These are phyloP conservation scores for Hofmannophila pseudospretella DNA, from an alignment of 2,888 invertebrate species.

Conservation along the genomic window DNA sequence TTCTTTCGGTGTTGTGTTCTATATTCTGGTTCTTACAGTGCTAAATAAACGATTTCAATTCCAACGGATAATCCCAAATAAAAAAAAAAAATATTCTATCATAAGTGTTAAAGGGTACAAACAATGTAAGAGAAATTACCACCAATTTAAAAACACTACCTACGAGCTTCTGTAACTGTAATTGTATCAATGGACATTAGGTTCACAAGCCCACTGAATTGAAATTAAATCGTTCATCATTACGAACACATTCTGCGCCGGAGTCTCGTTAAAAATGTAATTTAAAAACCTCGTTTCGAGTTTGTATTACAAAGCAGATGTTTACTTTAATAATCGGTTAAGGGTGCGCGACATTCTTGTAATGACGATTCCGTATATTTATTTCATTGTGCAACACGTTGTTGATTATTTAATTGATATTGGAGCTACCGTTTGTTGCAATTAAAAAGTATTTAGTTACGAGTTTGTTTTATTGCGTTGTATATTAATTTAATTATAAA, in stretches of 20 bases:
- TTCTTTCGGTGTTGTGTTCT: no score
- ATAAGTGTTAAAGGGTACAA: no score
- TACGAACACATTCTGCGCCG: neutral
- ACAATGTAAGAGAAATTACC: no score
- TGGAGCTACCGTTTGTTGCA: neutral
- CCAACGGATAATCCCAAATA: no score
- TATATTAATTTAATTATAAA: no score
- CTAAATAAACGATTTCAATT: no score
- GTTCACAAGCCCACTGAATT: neutral
- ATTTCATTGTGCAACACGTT: constrained; percentile 6
- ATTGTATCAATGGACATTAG: neutral
- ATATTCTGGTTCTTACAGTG: no score
- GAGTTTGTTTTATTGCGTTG: no score
- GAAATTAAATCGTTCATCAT: neutral
- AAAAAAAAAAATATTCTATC: no score
- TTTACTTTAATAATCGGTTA: constrained; percentile 17
- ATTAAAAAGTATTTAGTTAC: neutral
- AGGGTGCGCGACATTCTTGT: constrained; percentile 13
- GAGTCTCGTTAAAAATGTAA: constrained; percentile 27
- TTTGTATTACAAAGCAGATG: constrained; percentile 34
- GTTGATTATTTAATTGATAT: constrained; percentile 8
- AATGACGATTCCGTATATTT: constrained; percentile 23
- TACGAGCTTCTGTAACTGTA: no score
- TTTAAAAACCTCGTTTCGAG: constrained; percentile 32
- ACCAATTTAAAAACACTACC: no score